Base-by-base conservation (phyloP, 2,888 invertebrate genomes). In the Hydrotaea diabolus region DNA sequence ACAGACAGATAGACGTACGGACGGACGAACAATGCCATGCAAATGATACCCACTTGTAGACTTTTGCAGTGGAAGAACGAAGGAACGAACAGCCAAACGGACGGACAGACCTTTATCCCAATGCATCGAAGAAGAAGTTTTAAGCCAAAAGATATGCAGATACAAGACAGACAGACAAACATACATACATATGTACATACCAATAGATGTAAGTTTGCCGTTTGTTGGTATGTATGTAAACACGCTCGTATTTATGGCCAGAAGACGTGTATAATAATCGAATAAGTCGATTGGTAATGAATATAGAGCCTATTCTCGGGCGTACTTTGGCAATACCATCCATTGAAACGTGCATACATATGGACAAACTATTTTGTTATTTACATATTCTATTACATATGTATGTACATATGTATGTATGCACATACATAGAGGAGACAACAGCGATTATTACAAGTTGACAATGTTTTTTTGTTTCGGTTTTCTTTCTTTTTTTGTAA, bases 361-460 rank as follows among this genome's bases (percentile, higher is more conserved):
- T 43, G 39, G 8, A 72, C 11, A 73, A 31, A 73, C 49, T 31
- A 31, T 26, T 43, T 49, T n/a, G n/a, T n/a, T n/a, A n/a, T n/a
- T 7, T 76, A 73, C 78, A 57, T 79, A 76, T 81, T 55, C n/a
- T n/a, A n/a, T n/a, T 71, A 79, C 64, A 71, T 59, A 72, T 78
- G 62, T 59, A 26, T 23, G 13, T 36, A 64, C 17, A 53, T 11
- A 72, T 55, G 19, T 21, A 71, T 21, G 53, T 64, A 66, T 53
- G 31, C 72, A 71, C 11, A 49, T 64, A 72, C 11, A 55, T 79
- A 73, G 23, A 75, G 31, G 72, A 75, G 31, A n/a, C 66, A 13
- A 53, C 26, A 31, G 36, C n/a, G 59, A 69, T 69, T 69, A 69
- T 69, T 46, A 69, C 69, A 69, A 69, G 69, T 69, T 69, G 43